Conservation (phyloP, 2,113 vertebrate genomes). For the Macaca fascicularis region DNA sequence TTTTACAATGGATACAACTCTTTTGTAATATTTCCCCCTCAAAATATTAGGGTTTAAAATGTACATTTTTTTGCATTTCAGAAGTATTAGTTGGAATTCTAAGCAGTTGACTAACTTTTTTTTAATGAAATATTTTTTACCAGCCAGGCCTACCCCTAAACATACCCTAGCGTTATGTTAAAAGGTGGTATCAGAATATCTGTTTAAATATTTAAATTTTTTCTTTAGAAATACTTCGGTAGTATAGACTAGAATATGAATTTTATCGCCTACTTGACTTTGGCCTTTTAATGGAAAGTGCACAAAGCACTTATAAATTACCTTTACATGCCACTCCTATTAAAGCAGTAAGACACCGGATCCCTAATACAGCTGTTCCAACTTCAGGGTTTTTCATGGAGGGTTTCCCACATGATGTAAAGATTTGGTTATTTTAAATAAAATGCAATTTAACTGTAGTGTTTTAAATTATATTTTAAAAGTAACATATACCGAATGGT, state of each 20-base stretch:
- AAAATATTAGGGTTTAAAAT: not conserved
- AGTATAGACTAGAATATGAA: not conserved
- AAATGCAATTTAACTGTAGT: conserved; percentile 21
- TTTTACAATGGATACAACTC: not conserved
- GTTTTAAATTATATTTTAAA: conserved; percentile 36
- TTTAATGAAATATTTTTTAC: not conserved
- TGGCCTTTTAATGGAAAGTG: not conserved
- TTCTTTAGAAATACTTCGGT: not conserved
- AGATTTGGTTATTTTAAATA: conserved; percentile 22
- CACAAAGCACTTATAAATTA: conserved; percentile 10
- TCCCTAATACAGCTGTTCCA: not conserved
- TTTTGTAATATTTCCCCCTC: not conserved
- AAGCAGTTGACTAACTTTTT: not conserved
- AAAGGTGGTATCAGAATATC: not conserved
- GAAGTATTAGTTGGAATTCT: conserved; percentile 21
- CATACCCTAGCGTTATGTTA: not conserved
- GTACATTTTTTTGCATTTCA: not conserved
- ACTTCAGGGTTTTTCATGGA: not conserved
- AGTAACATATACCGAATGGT: not conserved
- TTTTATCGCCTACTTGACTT: not conserved
- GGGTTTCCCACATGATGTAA: not conserved
- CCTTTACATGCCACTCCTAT: not conserved
- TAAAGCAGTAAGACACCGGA: conserved; percentile 18
- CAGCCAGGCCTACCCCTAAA: not conserved
- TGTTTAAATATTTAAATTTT: not conserved